A percentile compares a stretch with the other conserved stretches of the same genome.
Evolutionary conservation across 1,140 invertebrate species (phyloP).

Genomic region (Venturia canescens): DNA sequence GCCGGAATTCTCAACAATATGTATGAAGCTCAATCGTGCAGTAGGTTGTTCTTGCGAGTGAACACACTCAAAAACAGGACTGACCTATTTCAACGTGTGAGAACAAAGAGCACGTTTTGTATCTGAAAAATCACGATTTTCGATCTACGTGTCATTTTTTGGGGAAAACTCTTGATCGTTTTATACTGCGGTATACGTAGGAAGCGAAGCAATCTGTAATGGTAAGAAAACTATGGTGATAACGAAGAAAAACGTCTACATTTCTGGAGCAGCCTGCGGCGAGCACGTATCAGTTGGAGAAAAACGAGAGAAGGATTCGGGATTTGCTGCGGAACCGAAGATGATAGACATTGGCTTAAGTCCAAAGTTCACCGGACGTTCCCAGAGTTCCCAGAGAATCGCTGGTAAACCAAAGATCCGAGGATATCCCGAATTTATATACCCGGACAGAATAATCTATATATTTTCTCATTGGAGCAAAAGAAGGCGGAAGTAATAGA

Average conservation of each 20-base stretch:
- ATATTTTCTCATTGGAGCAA: neutral
- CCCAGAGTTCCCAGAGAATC: neutral
- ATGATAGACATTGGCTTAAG: constrained; percentile 10
- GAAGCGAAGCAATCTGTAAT: neutral
- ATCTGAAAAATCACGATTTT: no score
- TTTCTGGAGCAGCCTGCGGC: neutral
- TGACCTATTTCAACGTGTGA: no score
- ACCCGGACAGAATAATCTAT: neutral
- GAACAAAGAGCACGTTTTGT: no score
- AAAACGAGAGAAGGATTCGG: neutral
- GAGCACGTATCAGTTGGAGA: neutral
- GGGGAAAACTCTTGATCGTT: neutral
- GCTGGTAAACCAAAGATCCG: neutral
- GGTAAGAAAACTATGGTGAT: neutral
- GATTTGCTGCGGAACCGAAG: neutral
- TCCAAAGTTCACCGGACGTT: neutral
- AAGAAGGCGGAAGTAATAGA: neutral
- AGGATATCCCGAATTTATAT: neutral
- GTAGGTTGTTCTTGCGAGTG: no score
- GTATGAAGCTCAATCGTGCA: no score
- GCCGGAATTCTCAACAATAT: no score
- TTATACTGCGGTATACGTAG: neutral
- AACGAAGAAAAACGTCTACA: constrained; percentile 1
- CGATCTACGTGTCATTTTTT: neutral
- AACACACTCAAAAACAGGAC: no score